Base-by-base conservation (phyloP, 2,113 vertebrate genomes). In the Puntigrus tetrazona region DNA sequence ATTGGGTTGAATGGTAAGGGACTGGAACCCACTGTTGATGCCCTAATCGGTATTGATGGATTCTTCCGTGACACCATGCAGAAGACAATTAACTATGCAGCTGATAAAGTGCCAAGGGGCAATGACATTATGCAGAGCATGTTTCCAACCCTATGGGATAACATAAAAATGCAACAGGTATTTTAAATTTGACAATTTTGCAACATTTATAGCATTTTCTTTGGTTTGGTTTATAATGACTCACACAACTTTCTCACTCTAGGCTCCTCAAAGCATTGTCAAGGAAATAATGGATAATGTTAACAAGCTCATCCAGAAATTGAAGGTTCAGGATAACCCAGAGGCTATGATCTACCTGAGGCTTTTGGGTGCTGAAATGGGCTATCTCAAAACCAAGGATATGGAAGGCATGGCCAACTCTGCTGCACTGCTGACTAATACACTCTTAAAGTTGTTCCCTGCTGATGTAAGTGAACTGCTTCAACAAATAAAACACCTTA, bases 281-380 rank as follows among this genome's bases (percentile, higher is more conserved):
- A 96, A 91, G 81, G 96, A 93, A 87, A 89, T 99, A 3, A 88
- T 94, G 52, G 89, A 90, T 78, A 97, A 94, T 74, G 2, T 97
- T 65, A 91, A 97, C 87, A 97, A 96, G 87, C 61, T 98, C 61
- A 76, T 97, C 65, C 94, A 90, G 80, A 94, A 98, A 20, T 77
- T 98, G 75, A 65, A 93, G 86, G 86, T 81, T 22, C 93, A 93
- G 25, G 86, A 96, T 61, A 87, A 91, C 78, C 97, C 97, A 0
- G 96, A 99, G 88, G 97, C 95, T 81, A 96, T 93, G 91, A 94
- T 97, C 25, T 99, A 97, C 86, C 93, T 99, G 87, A 95, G 93
- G 83, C 91, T 99, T 83, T 79, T 99, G 47, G 96, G 95, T 83
- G 94, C 96, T 91, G 98, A 99, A 87, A 93, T 99, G 83, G 97